phyloP scores from a whole-genome alignment of 2,888 invertebrate genomes.

The Eupithecia inturbata region DNA sequence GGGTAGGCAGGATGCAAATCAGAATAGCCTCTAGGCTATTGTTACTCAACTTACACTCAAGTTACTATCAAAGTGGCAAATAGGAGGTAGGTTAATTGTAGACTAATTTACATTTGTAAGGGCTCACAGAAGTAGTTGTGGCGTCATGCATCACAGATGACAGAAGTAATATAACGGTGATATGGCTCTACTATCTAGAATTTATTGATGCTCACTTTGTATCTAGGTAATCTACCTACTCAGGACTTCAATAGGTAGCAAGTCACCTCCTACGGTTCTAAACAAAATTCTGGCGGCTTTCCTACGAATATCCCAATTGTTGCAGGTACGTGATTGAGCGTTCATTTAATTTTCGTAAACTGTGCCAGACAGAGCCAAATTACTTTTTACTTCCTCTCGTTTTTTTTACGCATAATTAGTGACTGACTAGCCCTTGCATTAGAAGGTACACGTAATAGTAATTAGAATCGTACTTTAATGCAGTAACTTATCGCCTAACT shows the following conservation, averaged over 20 bases:
- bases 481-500: not conserved
- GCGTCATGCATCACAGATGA: no score
- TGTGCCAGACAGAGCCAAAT: not conserved
- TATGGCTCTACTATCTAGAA: not conserved
- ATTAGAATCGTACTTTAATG: no score
- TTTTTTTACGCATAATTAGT: not conserved
- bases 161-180: not conserved
- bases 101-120: not conserved
- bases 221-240: no score
- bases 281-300: not conserved
- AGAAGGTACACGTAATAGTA: not conserved
- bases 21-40: constrained; percentile 1
- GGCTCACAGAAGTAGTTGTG: not conserved
- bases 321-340: no score
- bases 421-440: not conserved
- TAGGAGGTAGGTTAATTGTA: constrained; percentile 7
- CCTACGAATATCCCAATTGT: no score
- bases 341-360: not conserved
- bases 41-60: not conserved
- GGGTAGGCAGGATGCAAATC: not conserved
- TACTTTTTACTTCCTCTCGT: not conserved
- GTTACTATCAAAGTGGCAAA: not conserved
- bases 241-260: not conserved
- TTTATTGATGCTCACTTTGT: no score
- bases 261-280: not conserved